Evolutionary conservation across 1,140 invertebrate genomes (phyloP).

Genomic region (Drosophila saltans): DNA sequence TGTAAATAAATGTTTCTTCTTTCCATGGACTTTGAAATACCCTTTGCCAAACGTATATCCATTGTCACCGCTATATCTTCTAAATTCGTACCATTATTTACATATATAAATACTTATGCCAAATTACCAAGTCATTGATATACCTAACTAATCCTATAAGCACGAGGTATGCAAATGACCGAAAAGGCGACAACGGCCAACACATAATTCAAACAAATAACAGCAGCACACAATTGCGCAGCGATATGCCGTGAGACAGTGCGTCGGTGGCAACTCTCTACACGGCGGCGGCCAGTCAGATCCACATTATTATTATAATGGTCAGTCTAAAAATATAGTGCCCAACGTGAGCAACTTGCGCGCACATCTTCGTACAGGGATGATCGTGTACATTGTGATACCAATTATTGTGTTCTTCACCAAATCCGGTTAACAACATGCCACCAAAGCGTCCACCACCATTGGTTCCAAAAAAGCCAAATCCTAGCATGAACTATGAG

Average conservation of each 20-base stretch:
- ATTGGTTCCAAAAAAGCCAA: conserved; percentile 85
- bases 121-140: not conserved
- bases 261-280: conserved; percentile 41
- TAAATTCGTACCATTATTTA: not conserved
- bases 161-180: not conserved
- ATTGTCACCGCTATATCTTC: too few relatives aligned
- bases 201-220: conserved; percentile 73
- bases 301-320: conserved; percentile 70
- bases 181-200: conserved; percentile 67
- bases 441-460: conserved; percentile 78
- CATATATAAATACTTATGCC: not conserved
- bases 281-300: conserved; percentile 49
- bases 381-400: conserved; percentile 16
- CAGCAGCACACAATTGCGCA: conserved; percentile 46
- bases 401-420: not conserved
- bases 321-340: conserved; percentile 77
- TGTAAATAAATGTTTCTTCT: not conserved
- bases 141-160: not conserved
- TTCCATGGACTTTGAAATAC: too few relatives aligned
- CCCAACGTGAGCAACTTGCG: conserved; percentile 66
- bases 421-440: conserved; percentile 49
- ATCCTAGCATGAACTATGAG: conserved; percentile 90
- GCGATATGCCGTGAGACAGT: conserved; percentile 45
- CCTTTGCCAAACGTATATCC: too few relatives aligned
- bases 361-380: conserved; percentile 16